phyloP scores from a whole-genome alignment of 2,888 invertebrate genomes.

The Hoplodrina blanda region DNA sequence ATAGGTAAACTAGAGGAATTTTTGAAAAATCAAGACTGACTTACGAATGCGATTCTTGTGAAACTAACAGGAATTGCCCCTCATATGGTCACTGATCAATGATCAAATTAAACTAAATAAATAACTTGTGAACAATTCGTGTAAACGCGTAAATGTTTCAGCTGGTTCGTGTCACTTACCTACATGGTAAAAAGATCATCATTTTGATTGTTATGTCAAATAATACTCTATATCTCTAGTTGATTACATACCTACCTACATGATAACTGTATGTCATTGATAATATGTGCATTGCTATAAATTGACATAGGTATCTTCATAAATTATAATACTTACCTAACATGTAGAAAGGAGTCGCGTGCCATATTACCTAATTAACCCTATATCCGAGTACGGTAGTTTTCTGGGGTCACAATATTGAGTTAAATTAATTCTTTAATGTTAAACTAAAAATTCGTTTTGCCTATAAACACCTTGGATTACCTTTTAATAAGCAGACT shows the following conservation, averaged over 20 bases:
- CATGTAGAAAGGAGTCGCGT: too few species aligned
- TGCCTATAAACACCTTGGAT: not conserved
- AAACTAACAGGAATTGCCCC: too few species aligned
- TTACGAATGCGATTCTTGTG: too few species aligned
- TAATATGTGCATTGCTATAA: not conserved
- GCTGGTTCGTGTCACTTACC: not conserved
- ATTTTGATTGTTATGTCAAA: not conserved
- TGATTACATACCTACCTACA: not conserved
- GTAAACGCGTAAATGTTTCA: not conserved
- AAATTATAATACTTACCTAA: too few species aligned
- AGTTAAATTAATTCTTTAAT: too few species aligned
- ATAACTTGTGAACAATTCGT: not conserved
- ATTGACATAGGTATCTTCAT: too few species aligned
- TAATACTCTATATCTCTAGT: not conserved
- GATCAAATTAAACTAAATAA: constrained; percentile 1
- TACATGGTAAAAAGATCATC: not conserved
- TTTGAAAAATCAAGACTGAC: too few species aligned
- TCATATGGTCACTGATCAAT: not conserved
- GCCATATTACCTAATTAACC: too few species aligned
- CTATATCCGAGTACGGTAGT: too few species aligned
- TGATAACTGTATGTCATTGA: not conserved
- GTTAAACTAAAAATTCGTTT: not conserved
- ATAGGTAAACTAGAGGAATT: too few species aligned
- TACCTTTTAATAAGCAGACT: not conserved
- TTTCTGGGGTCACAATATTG: too few species aligned